These are phyloP conservation scores for Acrocephalus arundinaceus DNA, from an alignment of 2,113 vertebrate species.

Conservation along the genomic window DNA sequence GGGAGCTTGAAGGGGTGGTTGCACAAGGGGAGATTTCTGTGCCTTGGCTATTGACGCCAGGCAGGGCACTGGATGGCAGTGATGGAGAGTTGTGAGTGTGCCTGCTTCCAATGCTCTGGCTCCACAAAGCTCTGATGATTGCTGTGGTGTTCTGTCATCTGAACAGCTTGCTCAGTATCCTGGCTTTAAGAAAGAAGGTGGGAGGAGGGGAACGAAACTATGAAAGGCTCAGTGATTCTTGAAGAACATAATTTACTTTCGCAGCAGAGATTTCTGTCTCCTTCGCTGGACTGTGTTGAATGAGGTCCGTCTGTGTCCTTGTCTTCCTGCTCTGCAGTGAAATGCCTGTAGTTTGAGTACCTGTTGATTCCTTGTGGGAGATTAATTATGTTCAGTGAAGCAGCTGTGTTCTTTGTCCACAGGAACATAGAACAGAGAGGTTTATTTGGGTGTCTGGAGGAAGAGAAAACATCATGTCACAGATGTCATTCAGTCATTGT, in stretches of 20 bases:
- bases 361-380: background rate
- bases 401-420: background rate
- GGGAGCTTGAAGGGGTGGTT: background rate
- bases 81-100: fast-evolving
- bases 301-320: background rate
- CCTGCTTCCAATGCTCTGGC: background rate
- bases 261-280: background rate
- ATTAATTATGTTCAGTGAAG: background rate
- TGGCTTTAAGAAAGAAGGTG: background rate
- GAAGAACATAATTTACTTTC: background rate
- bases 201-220: background rate
- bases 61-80: background rate
- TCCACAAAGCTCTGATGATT: fast-evolving
- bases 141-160: background rate
- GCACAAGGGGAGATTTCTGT: background rate
- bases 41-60: background rate
- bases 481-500: background rate
- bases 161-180: background rate
- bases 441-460: background rate
- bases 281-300: background rate
- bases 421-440: background rate
- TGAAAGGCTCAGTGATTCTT: background rate
- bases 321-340: background rate
- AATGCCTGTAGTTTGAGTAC: background rate
- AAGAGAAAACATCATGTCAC: background rate